Evolutionary conservation across 64 coral and sea anemone species (phyloP).

Genomic region (Actinia tenebrosa): DNA sequence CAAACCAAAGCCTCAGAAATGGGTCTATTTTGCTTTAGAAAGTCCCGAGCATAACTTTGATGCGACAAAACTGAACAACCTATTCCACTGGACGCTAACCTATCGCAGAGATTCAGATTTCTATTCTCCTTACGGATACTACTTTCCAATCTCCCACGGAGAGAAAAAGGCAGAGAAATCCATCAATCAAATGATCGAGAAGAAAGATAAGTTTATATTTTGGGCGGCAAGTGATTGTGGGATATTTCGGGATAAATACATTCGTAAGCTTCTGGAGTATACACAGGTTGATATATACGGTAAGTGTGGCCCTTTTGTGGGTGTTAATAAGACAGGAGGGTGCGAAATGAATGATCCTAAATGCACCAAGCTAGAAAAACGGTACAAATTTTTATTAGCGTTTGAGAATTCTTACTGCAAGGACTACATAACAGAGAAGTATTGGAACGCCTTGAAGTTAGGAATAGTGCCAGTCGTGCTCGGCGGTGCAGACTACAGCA

Average conservation of each 20-base stretch:
- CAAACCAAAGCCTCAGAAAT: conserved; percentile 34
- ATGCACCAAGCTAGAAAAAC: conserved; percentile 21
- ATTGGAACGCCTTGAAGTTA: conserved; percentile 38
- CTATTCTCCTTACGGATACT: conserved; percentile 48
- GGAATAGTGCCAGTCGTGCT: conserved; percentile 51
- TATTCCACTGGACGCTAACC: conserved; percentile 73
- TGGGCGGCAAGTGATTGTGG: conserved; percentile 62
- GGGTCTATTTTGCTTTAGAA: conserved; percentile 54
- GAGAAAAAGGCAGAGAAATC: neutral
- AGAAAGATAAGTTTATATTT: conserved; percentile 45
- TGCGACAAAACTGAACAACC: conserved; percentile 3
- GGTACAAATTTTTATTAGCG: conserved; percentile 55
- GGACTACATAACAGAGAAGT: conserved; percentile 76
- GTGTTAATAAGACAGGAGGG: conserved; percentile 31
- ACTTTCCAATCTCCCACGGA: conserved; percentile 10
- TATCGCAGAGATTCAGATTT: conserved; percentile 71
- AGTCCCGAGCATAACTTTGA: conserved; percentile 27
- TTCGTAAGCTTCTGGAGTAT: conserved; percentile 39
- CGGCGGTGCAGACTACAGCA: conserved; percentile 46
- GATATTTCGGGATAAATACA: conserved; percentile 35
- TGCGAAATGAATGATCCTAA: conserved; percentile 28
- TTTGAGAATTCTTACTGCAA: conserved; percentile 67
- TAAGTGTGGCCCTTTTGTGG: conserved; percentile 1
- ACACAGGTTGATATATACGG: conserved; percentile 52
- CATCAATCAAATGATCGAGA: neutral